Base-by-base conservation (phyloP, 1,140 invertebrate species). In the Frieseomelitta varia region DNA sequence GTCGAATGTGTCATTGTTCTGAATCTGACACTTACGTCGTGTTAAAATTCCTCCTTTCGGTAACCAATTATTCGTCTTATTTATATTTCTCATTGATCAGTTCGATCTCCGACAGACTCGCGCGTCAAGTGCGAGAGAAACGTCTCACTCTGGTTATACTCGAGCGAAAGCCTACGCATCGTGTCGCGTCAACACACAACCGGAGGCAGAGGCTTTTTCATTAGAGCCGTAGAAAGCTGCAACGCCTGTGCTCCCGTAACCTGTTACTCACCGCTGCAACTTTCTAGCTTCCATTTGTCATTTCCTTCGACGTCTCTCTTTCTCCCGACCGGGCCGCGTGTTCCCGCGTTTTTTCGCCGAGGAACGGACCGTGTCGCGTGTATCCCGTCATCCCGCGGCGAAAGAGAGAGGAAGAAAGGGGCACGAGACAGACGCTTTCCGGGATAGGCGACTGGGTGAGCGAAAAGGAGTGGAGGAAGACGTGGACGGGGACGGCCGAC, bases 271-370 rank as follows among this genome's bases (percentile, higher is more conserved):
- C 56, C n/a, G 34, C 58, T 75, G 17, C n/a, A 73, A 85, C 78
- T 69, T 74, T 75, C 79, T 75, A 74, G 19, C 55, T 76, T 55
- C 55, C 47, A 75, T 81, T 75, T 68, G 12, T 85, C 78, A 65
- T 61, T 75, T 72, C 69, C 47, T 67, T 56, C 39, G 14, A 8
- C 19, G 21, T 8, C 19, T 55, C 67, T 55, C 67, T 87, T 82
- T 83, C 21, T 15, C n/a, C n/a, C 74, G 17, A 17, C 58, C 65
- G n/a, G n/a, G 61, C 39, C 39, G 39, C 39, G 24, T 79, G 85
- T 79, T 68, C n/a, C 73, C 56, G 76, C 51, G 58, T 72, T 75
- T 79, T 65, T 77, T 63, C 73, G n/a, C 24, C 51, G 21, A 67
- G 61, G 65, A 65, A 87, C 53, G 51, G 21, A 34, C 75, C 47